Percentiles rank a stretch among this genome's conserved stretches.
Conservation (phyloP, 2,888 invertebrate genomes). For the Resseliella maxima region DNA sequence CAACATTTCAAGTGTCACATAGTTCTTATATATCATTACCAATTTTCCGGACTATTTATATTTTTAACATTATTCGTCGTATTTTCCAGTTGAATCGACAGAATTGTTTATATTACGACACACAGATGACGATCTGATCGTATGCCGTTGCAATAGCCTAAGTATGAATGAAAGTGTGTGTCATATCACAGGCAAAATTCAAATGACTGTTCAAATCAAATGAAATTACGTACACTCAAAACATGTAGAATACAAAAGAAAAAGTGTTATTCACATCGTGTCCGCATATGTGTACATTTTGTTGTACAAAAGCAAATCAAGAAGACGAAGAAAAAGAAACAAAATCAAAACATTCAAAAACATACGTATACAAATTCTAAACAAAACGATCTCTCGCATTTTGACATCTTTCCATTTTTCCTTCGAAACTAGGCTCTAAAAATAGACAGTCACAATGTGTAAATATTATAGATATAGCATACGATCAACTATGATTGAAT, state of each 20-base stretch:
- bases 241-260: not conserved
- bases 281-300: conserved; percentile 54
- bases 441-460: not conserved
- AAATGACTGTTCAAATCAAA: conserved; percentile 26
- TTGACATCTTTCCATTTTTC: conserved; percentile 11
- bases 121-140: conserved; percentile 12
- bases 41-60: conserved; percentile 48
- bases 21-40: conserved; percentile 30
- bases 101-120: conserved; percentile 19
- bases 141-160: not conserved
- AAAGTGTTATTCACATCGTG: conserved; percentile 10
- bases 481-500: not conserved
- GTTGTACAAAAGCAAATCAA: not conserved
- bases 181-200: not conserved
- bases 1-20: conserved; percentile 28
- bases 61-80: conserved; percentile 9
- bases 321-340: too few species aligned
- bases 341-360: conserved; percentile 33
- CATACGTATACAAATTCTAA: conserved; percentile 33
- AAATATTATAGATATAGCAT: conserved; percentile 1
- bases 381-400: conserved; percentile 24
- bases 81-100: conserved; percentile 26
- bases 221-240: not conserved
- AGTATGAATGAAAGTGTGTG: conserved; percentile 35
- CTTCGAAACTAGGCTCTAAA: not conserved